Base-by-base conservation (phyloP, 2,888 invertebrate genomes). In the Pterostichus madidus region DNA sequence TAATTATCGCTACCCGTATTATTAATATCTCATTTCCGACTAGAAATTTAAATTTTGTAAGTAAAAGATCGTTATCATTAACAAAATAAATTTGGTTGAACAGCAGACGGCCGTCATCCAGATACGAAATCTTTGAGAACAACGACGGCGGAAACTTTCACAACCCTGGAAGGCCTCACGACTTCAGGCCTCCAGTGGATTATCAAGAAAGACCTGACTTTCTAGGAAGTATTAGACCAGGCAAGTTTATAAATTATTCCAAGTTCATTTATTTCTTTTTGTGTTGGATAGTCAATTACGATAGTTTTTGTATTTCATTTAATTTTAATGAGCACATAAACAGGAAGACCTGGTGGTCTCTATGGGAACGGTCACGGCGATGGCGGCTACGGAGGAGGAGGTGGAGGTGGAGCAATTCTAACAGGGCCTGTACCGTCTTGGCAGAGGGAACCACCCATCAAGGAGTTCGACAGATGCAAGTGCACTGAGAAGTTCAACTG, bases 401-500 rank as follows among this genome's bases (percentile, higher is more conserved):
- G 64, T 0, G 56, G 56, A 8, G 71, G 85, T 61, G 85, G 85
- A 10, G 86, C 86, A 39, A 86, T 90, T 52, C 85, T 89, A 15
- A 89, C 89, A 0, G 90, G 90, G 0, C 90, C 90, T 0, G 87
- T 90, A 15, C 90, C 92, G 84, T 86, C 91, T 31, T 89, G 90
- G 90, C 86, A 87, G 13, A 86, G 87, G 84, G 86, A 89, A 71
- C 68, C 68, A 39, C 44, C 39, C n/a, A 10, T 13, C 44, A 13
- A 44, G 0, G 44, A 71, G 5, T 90, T 88, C 85, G 90, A 89
- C 83, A 88, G 87, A 10, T 92, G 92, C 88, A 92, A 91, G 85
- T 93, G 93, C 85, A 90, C 91, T 10, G 91, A 91, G 85, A 90
- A 90, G 83, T 92, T 92, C 87, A 92, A 92, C 86, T 93, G 93